A percentile compares a stretch with the other conserved stretches of the same genome.
These are phyloP conservation scores for Dipus sagitta DNA, from an alignment of 2,797 vertebrate species.

Conservation along the genomic window DNA sequence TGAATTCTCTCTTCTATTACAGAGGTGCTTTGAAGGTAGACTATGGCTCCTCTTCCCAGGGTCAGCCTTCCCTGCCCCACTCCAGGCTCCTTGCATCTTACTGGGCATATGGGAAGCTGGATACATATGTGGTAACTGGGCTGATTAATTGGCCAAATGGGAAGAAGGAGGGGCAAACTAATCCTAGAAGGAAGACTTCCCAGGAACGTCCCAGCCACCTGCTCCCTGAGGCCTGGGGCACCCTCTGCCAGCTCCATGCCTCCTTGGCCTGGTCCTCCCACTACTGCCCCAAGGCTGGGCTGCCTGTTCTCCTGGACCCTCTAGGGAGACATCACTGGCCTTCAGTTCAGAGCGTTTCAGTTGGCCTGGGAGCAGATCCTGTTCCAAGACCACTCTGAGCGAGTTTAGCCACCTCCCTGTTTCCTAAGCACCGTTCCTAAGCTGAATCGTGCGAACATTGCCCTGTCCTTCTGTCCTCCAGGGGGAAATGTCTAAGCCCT, in stretches of 20 bases:
- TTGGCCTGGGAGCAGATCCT: constrained; percentile 47
- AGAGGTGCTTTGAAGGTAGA: constrained; percentile 14
- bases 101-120: neutral
- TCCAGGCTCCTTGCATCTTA: neutral
- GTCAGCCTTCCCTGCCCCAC: neutral
- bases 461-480: constrained; percentile 14
- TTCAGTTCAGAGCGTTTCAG: constrained; percentile 44
- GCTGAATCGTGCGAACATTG: constrained; percentile 28
- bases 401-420: constrained; percentile 73
- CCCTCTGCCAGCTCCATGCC: neutral
- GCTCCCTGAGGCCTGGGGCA: neutral
- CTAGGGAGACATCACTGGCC: neutral
- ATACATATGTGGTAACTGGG: neutral
- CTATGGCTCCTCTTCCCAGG: neutral
- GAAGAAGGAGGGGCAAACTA: neutral
- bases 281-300: neutral
- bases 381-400: constrained; percentile 66
- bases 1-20: neutral
- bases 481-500: neutral
- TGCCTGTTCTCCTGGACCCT: neutral
- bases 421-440: constrained; percentile 50
- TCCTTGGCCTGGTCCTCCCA: neutral
- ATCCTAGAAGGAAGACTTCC: constrained; percentile 49
- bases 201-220: neutral
- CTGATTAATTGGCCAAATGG: neutral